Conservation (phyloP, 2,113 vertebrate species). For the Nothobranchius kuhntae region DNA sequence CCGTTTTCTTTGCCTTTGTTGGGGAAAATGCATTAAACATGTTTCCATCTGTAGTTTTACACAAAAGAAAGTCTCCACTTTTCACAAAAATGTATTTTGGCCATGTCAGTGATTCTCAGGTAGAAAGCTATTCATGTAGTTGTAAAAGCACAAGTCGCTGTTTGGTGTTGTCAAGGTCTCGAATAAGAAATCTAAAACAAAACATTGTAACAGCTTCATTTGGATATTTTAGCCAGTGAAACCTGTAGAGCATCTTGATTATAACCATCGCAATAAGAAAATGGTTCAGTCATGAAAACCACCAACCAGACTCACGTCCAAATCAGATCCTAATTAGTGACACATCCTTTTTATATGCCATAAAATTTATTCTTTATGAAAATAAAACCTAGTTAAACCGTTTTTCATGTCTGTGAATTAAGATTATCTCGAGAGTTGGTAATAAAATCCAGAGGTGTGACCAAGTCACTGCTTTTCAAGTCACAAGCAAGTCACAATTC, state of each 20-base stretch:
- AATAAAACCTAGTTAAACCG: too few species aligned
- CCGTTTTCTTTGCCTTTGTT: constrained; percentile 32
- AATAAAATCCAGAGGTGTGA: too few species aligned
- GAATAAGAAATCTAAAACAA: neutral
- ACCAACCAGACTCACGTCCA: neutral
- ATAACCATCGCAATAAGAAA: constrained; percentile 12
- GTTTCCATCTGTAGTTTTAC: constrained; percentile 32
- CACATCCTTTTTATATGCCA: neutral
- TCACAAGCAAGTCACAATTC: too few species aligned
- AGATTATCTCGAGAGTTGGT: too few species aligned
- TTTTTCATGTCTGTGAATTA: too few species aligned
- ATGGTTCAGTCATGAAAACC: constrained; percentile 7
- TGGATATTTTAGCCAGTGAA: constrained; percentile 1
- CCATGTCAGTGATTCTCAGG: neutral
- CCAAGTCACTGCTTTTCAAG: too few species aligned
- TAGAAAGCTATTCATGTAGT: neutral
- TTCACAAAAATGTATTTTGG: neutral
- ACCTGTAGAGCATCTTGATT: constrained; percentile 15
- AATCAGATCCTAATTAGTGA: neutral
- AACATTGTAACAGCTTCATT: neutral
- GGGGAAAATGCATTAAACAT: constrained; percentile 28
- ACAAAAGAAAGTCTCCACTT: constrained; percentile 1
- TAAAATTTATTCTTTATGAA: neutral
- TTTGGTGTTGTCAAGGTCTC: neutral
- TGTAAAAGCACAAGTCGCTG: neutral